Percentiles rank a stretch among this genome's conserved stretches.
Evolutionary conservation across 1,140 invertebrate species (phyloP).

Genomic region (Colletes gigas): DNA sequence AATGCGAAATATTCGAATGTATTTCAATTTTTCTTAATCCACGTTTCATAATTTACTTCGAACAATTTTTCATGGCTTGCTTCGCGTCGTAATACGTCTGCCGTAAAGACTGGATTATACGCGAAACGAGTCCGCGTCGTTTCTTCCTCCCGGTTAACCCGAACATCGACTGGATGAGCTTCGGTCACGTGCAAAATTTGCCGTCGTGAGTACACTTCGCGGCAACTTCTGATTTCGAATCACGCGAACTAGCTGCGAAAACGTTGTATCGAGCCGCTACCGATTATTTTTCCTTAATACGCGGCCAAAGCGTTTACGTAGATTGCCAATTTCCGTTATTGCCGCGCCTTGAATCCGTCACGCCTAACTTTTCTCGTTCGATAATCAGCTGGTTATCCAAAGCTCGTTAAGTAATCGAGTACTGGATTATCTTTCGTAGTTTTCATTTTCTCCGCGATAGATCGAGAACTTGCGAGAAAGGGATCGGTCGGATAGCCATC

Average conservation of each 20-base stretch:
- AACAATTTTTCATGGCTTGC: neutral
- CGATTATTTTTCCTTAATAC: slow-evolving; percentile 35
- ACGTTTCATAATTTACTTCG: neutral
- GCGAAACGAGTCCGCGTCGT: neutral
- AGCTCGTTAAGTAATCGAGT: too few relatives aligned
- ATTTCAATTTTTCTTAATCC: too few relatives aligned
- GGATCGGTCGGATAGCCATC: too few relatives aligned
- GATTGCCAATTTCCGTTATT: slow-evolving; percentile 34
- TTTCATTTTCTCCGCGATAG: too few relatives aligned
- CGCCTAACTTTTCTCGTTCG: neutral
- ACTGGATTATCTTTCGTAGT: too few relatives aligned
- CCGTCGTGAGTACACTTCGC: neutral
- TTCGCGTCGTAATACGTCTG: neutral
- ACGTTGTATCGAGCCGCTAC: slow-evolving; percentile 2
- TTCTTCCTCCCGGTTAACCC: neutral
- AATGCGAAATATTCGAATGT: too few relatives aligned
- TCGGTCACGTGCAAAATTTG: slow-evolving; percentile 5
- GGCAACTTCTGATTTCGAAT: slow-evolving; percentile 1
- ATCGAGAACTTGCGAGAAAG: too few relatives aligned
- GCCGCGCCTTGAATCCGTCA: neutral
- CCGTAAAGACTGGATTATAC: neutral
- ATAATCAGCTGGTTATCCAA: neutral
- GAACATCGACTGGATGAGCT: neutral
- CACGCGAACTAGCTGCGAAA: slow-evolving; percentile 25
- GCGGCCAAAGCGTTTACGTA: slow-evolving; percentile 10